These are phyloP conservation scores for Neuroscelio doddi DNA, from an alignment of 2,888 invertebrate genomes.

Conservation along the genomic window DNA sequence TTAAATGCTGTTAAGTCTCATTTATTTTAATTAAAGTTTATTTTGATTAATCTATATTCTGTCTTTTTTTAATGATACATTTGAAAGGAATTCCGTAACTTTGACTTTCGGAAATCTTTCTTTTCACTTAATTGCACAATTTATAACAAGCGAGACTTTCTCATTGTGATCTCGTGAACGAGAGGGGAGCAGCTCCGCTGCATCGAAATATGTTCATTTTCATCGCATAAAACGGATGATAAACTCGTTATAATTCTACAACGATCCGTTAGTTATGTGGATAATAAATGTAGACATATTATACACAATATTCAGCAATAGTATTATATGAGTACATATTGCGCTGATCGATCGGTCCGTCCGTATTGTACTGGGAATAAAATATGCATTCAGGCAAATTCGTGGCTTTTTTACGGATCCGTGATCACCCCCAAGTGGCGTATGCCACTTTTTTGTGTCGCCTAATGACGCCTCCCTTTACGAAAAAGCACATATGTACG, in stretches of 20 bases:
- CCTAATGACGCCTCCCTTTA: slow-evolving; percentile 2
- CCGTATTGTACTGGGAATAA: slow-evolving; percentile 11
- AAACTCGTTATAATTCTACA: slow-evolving; percentile 1
- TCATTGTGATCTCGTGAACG: neutral
- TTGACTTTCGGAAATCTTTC: too few species aligned
- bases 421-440: slow-evolving; percentile 17
- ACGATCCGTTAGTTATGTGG: neutral
- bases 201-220: slow-evolving; percentile 14
- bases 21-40: too few species aligned
- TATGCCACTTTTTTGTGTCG: slow-evolving; percentile 2
- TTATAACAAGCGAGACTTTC: neutral
- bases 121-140: slow-evolving; percentile 2
- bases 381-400: slow-evolving; percentile 28
- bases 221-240: slow-evolving; percentile 13
- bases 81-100: too few species aligned
- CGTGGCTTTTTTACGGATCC: slow-evolving; percentile 7
- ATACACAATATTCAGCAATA: slow-evolving; percentile 9
- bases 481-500: slow-evolving; percentile 20
- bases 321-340: slow-evolving; percentile 14
- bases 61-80: too few species aligned
- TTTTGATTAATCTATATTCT: too few species aligned
- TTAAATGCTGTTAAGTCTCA: too few species aligned
- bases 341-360: slow-evolving; percentile 20
- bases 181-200: too few species aligned
- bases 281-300: too few species aligned